These are phyloP conservation scores for Agrypnia vestita DNA, from an alignment of 1,140 invertebrate genomes.

Conservation along the genomic window DNA sequence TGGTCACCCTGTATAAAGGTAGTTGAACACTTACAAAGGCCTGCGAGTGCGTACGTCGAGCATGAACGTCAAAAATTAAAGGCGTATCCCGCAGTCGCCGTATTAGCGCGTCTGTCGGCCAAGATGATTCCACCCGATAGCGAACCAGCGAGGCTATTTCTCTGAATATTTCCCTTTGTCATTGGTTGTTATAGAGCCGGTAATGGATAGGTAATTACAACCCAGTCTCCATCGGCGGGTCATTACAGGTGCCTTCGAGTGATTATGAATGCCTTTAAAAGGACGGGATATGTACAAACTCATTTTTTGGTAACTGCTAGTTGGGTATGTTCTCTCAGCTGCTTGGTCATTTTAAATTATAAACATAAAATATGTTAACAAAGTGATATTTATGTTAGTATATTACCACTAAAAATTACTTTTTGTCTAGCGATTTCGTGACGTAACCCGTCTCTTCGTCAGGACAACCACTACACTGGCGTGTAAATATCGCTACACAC, in stretches of 20 bases:
- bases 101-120: constrained; percentile 36
- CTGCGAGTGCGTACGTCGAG: background rate
- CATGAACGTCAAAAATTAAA: constrained; percentile 21
- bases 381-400: too few relatives aligned
- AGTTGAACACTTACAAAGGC: too few relatives aligned
- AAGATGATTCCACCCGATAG: constrained; percentile 27
- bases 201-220: constrained; percentile 42
- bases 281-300: background rate
- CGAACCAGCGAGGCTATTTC: constrained; percentile 32
- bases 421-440: too few relatives aligned
- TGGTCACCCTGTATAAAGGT: too few relatives aligned
- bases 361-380: background rate
- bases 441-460: too few relatives aligned
- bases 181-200: constrained; percentile 25
- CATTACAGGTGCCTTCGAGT: constrained; percentile 33
- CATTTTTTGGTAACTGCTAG: background rate
- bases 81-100: constrained; percentile 26
- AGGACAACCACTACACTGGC: too few relatives aligned
- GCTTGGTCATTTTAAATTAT: constrained; percentile 35
- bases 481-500: too few relatives aligned
- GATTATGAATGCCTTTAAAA: constrained; percentile 40
- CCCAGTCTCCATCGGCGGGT: constrained; percentile 19
- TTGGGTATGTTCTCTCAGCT: background rate
- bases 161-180: constrained; percentile 41
- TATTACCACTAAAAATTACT: too few relatives aligned